These are phyloP conservation scores for Drosophila murphyi DNA, from an alignment of 1,140 invertebrate genomes.

Conservation along the genomic window DNA sequence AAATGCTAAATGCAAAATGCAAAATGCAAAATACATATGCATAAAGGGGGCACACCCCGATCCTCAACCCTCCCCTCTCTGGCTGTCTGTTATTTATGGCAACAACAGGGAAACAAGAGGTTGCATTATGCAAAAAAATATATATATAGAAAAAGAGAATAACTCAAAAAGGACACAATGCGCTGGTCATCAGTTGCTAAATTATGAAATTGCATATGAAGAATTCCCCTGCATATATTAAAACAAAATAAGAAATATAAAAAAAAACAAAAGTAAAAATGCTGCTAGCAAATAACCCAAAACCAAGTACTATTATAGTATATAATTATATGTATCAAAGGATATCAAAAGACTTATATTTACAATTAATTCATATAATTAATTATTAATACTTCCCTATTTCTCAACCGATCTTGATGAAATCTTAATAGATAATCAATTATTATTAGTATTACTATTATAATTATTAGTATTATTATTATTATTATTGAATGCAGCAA, in stretches of 20 bases:
- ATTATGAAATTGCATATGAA: constrained; percentile 30
- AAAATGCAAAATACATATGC: constrained; percentile 49
- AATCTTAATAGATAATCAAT: too few relatives aligned
- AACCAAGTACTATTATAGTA: too few relatives aligned
- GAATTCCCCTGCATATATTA: constrained; percentile 7
- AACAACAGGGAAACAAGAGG: constrained; percentile 36
- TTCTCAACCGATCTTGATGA: too few relatives aligned
- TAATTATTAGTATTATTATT: too few relatives aligned
- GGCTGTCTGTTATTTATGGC: constrained; percentile 54
- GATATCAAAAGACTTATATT: too few relatives aligned
- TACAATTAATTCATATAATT: too few relatives aligned
- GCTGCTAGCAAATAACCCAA: too few relatives aligned
- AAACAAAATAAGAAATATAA: neutral
- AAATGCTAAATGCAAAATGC: constrained; percentile 49
- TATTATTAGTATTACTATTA: too few relatives aligned
- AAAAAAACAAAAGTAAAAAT: neutral
- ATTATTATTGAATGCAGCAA: too few relatives aligned
- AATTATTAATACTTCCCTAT: too few relatives aligned
- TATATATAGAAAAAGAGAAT: constrained; percentile 27
- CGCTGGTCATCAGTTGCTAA: constrained; percentile 24
- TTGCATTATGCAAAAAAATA: constrained; percentile 42
- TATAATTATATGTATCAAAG: too few relatives aligned
- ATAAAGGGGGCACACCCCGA: constrained; percentile 41
- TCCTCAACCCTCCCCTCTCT: neutral
- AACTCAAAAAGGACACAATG: constrained; percentile 4